These are phyloP conservation scores for Artibeus jamaicensis DNA, from an alignment of 2,797 vertebrate genomes.

Conservation along the genomic window DNA sequence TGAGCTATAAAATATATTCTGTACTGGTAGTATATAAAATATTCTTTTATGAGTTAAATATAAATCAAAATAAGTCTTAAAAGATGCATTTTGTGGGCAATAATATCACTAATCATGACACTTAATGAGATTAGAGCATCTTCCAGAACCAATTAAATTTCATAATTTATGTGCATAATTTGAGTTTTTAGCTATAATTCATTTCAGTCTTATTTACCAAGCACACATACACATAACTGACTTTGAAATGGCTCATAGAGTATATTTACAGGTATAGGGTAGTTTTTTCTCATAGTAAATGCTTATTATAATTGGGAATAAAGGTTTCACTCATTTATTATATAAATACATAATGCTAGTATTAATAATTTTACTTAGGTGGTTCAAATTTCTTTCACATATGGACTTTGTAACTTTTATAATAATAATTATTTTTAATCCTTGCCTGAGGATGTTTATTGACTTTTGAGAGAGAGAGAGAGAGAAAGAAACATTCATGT, in stretches of 20 bases:
- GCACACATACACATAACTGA: constrained; percentile 59
- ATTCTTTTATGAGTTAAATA: constrained; percentile 28
- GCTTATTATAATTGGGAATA: background rate
- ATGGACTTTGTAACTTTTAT: background rate
- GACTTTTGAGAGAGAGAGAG: background rate
- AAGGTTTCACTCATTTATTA: background rate
- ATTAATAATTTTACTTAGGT: constrained; percentile 39
- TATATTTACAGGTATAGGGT: constrained; percentile 55
- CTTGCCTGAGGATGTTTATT: background rate
- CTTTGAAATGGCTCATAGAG: constrained; percentile 63
- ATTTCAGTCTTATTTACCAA: constrained; percentile 63
- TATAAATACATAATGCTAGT: background rate
- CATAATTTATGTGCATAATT: constrained; percentile 77
- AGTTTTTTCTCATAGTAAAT: constrained; percentile 51
- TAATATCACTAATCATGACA: constrained; percentile 32
- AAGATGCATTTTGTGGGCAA: constrained; percentile 17
- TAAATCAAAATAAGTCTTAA: constrained; percentile 58
- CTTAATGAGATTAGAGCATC: constrained; percentile 59
- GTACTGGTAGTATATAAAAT: constrained; percentile 42
- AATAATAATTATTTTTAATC: background rate
- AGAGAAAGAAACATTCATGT: background rate
- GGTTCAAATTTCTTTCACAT: background rate
- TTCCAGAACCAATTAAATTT: constrained; percentile 59
- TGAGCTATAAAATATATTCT: constrained; percentile 55
- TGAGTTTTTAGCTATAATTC: constrained; percentile 63